Evolutionary conservation across 1,140 invertebrate genomes (phyloP), one percentile per base, ranked within the genome.

Genomic region (Bombus difficillimus): DNA sequence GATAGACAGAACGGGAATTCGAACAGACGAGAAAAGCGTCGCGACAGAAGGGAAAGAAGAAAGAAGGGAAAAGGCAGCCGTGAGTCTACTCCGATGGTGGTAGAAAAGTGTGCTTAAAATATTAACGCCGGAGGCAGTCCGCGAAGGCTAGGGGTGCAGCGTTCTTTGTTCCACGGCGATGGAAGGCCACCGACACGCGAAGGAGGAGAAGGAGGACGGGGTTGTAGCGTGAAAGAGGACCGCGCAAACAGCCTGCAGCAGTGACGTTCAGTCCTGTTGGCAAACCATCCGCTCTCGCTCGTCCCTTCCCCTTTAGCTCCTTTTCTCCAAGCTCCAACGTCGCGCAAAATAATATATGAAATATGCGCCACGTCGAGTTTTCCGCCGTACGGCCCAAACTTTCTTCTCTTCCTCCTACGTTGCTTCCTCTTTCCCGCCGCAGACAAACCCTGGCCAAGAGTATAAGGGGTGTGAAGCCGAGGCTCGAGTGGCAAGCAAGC

Each of bases 61-160:
- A 76, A 74, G 87, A 85, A 43, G 85, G 78, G 73, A 75, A 81
- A 59, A 79, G 59, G 37, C 59, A 74, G 86, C 88, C 41, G 41
- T 32, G 28, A 18, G 73, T 59, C 69, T 72, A 62, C 28, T 72
- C 69, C 25, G 73, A 78, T 69, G 86, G 79, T 80, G 89, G 93
- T 94, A 94, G 93, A 94, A 95, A 95, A 95, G 94, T 95, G 94
- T 94, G 94, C 94, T 95, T 95, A 95, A 95, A 95, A 95, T 95
- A 95, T 95, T 95, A 95, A 95, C 94, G 94, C 94, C 93, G 87
- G 86, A 92, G 94, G 94, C 93, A 92, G 92, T 93, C 53, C 57
- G 76, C 81, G 77, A 79, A 28, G n/a, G 79, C 76, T 81, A 92
- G 92, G 66, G 90, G 78, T 57, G 87, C 83, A 79, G 82, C 74